Base-by-base conservation (phyloP, 2,113 vertebrate genomes). In the Calyptommatus sinebrachiatus region DNA sequence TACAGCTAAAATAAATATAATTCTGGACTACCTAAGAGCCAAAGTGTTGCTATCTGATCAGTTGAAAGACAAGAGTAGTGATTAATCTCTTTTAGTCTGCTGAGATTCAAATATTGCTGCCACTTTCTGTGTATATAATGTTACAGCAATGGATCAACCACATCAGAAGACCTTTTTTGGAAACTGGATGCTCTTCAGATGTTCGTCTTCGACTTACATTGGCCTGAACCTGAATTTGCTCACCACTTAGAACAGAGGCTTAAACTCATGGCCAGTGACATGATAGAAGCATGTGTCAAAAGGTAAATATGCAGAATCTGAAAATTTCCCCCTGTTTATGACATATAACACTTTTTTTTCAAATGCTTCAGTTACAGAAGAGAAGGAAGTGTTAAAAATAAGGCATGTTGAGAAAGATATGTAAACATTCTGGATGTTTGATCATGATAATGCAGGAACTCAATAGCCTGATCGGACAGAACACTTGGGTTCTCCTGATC, bases 221-320 rank as follows among this genome's bases (percentile, higher is more conserved):
- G 98, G 98, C 98, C 98, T 31, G 98, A 99, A 93, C 95, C 95
- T 11, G 98, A 99, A 93, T 99, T 99, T 90, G 96, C 97, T 83
- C 94, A 96, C 89, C 98, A 99, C 86, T 96, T 99, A 94, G 97
- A 99, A 89, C 98, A 98, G 86, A 96, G 98, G 78, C 97, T 99
- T 81, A 99, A 99, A 88, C 96, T 99, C 81, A 99, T 99, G 98
- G 98, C 97, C 89, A 96, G 97, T 91, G 98, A 99, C 91, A 99
- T 99, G 98, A 98, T 98, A 93, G 98, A 99, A 91, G 98, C 98
- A 89, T 99, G 97, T 35, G 96, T 99, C 78, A 99, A 97, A 94
- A 98, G 98, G 98, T 99, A 94, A 68, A 92, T 74, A 79, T 26
- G 48, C 77, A 10, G 68, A n/a, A 83, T 88, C 83, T 81, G 67